phyloP scores from a whole-genome alignment of 2,797 vertebrate genomes.

The Halcyon leucocephala region DNA sequence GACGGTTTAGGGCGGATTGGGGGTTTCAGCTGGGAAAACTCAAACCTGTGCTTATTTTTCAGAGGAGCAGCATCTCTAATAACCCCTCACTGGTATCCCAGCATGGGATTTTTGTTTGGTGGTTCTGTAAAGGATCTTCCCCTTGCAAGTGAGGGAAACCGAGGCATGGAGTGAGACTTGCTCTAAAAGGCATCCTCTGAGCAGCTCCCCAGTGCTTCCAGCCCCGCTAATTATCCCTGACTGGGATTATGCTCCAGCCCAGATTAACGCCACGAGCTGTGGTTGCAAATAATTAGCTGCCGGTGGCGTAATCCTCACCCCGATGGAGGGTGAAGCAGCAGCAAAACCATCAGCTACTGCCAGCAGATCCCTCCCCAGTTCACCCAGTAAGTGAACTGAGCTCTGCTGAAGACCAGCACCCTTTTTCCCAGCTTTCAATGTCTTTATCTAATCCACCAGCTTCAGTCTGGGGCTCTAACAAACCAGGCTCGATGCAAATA shows the following conservation, averaged over 20 bases:
- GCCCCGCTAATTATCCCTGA: background rate
- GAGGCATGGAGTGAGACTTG: accelerated
- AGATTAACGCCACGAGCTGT: background rate
- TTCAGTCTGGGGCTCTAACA: accelerated
- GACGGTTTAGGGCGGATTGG: background rate
- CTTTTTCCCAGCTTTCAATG: background rate
- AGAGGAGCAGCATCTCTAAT: background rate
- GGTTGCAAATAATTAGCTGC: background rate
- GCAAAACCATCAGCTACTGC: background rate
- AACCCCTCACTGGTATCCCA: accelerated
- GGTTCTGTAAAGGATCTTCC: background rate
- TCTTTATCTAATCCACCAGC: background rate
- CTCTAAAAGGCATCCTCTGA: background rate
- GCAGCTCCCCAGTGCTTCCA: background rate
- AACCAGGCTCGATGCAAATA: accelerated
- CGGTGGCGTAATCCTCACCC: background rate
- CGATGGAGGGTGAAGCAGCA: accelerated
- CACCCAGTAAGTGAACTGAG: accelerated
- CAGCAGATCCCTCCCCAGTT: accelerated
- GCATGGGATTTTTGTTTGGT: background rate
- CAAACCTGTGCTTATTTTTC: background rate
- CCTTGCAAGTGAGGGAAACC: background rate
- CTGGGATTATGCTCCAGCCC: background rate
- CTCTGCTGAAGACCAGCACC: background rate
- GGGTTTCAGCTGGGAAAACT: background rate